These are phyloP conservation scores for Coccyzus lansbergi DNA, from an alignment of 2,797 vertebrate genomes.

Conservation along the genomic window DNA sequence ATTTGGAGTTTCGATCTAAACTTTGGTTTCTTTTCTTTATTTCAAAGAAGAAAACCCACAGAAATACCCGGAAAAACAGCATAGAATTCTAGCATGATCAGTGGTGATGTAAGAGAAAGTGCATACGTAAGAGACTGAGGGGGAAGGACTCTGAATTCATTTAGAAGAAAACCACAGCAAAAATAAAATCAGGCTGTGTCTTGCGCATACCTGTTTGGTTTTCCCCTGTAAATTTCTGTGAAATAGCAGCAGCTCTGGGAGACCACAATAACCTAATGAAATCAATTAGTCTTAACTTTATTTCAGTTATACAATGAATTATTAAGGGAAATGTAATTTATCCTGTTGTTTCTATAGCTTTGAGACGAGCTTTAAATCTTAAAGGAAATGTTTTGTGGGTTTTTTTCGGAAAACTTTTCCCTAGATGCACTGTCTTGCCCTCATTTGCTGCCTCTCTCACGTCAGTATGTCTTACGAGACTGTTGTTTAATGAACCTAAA, in stretches of 20 bases:
- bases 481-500: neutral
- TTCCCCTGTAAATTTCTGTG: neutral
- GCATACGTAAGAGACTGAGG: neutral
- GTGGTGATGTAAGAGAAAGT: neutral
- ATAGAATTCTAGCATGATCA: neutral
- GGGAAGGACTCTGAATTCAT: neutral
- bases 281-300: neutral
- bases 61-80: neutral
- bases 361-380: neutral
- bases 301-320: neutral
- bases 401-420: neutral
- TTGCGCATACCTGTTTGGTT: neutral
- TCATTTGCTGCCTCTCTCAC: neutral
- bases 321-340: neutral
- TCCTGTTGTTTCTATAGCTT: neutral
- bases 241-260: neutral
- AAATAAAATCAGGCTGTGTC: neutral
- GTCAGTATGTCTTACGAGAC: neutral
- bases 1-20: neutral
- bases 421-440: neutral
- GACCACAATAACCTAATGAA: neutral
- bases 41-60: neutral
- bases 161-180: neutral
- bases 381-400: neutral
- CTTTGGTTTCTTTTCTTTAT: neutral